A percentile compares a stretch with the other conserved stretches of the same genome.
These are phyloP conservation scores for Pangasius sanitwongsei DNA, from an alignment of 2,797 vertebrate genomes.

Conservation along the genomic window DNA sequence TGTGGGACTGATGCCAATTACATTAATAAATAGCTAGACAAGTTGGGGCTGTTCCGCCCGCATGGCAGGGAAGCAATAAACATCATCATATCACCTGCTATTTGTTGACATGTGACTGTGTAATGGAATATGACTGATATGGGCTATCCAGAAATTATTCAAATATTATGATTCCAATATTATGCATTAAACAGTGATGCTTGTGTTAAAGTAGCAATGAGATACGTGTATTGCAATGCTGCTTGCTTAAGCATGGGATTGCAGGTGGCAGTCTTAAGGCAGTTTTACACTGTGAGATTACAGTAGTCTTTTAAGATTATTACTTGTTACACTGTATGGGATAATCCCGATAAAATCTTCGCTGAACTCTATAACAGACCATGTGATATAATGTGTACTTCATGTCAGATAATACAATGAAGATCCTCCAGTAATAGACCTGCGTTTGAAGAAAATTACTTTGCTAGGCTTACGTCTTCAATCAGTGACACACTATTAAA, in stretches of 20 bases:
- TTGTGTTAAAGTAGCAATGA: not conserved
- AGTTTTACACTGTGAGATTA: not conserved
- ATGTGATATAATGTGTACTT: too few relatives aligned
- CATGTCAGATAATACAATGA: not conserved
- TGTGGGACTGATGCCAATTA: constrained; percentile 53
- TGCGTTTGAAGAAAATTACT: not conserved
- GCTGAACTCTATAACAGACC: not conserved
- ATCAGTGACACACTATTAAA: not conserved
- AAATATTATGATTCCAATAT: not conserved
- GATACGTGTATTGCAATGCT: not conserved
- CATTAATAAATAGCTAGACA: constrained; percentile 30
- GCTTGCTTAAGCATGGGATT: not conserved
- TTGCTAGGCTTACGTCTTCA: not conserved
- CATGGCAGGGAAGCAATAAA: constrained; percentile 9
- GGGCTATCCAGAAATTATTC: not conserved
- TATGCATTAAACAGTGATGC: constrained; percentile 3
- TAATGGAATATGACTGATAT: not conserved
- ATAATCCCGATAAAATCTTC: not conserved
- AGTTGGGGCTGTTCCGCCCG: constrained; percentile 14
- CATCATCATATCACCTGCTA: not conserved
- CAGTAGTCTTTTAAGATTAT: not conserved
- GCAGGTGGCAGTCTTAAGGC: not conserved
- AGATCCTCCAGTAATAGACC: not conserved
- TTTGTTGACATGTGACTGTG: not conserved
- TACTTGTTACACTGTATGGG: not conserved